Conservation (phyloP, 2,797 vertebrate genomes). For the Holocentrus rufus region DNA sequence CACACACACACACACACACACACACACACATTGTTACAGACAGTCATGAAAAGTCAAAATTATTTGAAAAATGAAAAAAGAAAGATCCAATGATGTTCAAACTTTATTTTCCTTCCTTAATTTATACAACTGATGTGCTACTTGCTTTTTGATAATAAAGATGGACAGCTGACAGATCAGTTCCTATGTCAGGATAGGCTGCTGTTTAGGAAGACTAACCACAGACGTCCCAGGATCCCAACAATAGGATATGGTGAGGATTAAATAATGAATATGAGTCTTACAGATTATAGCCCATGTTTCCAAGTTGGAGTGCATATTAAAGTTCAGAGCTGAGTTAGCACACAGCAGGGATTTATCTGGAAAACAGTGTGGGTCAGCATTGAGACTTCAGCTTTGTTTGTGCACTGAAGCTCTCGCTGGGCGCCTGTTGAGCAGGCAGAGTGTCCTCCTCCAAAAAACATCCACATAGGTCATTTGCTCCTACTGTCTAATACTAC, state of each 20-base stretch:
- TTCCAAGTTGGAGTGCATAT: too few species aligned
- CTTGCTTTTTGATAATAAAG: constrained; percentile 48
- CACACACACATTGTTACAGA: not conserved
- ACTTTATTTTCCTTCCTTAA: constrained; percentile 37
- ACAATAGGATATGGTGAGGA: constrained; percentile 9
- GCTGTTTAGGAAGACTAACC: constrained; percentile 61
- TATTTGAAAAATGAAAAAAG: too few species aligned
- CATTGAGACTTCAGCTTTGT: too few species aligned
- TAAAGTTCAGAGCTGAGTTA: too few species aligned
- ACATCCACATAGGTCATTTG: too few species aligned
- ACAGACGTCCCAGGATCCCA: constrained; percentile 51
- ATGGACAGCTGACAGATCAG: constrained; percentile 14
- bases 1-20: not conserved
- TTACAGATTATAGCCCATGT: too few species aligned
- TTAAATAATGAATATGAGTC: constrained; percentile 51
- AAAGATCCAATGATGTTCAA: constrained; percentile 8
- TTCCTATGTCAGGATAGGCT: constrained; percentile 51
- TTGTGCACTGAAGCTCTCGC: too few species aligned
- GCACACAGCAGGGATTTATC: too few species aligned
- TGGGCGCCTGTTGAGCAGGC: too few species aligned
- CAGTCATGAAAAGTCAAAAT: constrained; percentile 12
- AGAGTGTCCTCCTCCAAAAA: too few species aligned
- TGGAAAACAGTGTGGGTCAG: too few species aligned
- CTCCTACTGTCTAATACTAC: too few species aligned
- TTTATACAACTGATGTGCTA: constrained; percentile 49